These are phyloP conservation scores for Polydesmus complanatus DNA, from an alignment of 2,888 invertebrate species.

Conservation along the genomic window DNA sequence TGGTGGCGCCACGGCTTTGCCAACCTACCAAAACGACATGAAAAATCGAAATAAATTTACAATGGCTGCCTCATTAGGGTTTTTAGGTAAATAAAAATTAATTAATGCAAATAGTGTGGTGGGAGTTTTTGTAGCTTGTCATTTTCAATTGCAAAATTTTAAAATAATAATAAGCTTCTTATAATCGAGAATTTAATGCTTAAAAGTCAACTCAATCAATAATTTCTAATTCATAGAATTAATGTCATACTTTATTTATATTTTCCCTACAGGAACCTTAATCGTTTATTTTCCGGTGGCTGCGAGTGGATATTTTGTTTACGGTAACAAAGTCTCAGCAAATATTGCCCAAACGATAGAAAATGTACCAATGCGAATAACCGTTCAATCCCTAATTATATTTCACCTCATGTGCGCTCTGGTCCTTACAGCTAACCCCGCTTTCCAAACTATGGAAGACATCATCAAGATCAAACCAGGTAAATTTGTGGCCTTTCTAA, in stretches of 20 bases:
- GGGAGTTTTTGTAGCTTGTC: too few species aligned
- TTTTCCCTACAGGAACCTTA: conserved; percentile 22
- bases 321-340: conserved; percentile 43
- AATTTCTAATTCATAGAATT: not conserved
- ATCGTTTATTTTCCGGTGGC: conserved; percentile 42
- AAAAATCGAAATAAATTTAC: conserved; percentile 48
- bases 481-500: conserved; percentile 32
- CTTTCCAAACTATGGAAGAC: conserved; percentile 54
- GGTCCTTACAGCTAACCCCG: conserved; percentile 54
- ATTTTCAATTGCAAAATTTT: too few species aligned
- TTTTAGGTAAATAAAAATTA: conserved; percentile 42
- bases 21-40: conserved; percentile 68
- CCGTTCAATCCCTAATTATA: conserved; percentile 48
- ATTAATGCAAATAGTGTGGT: not conserved
- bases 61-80: conserved; percentile 46
- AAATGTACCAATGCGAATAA: conserved; percentile 40
- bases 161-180: too few species aligned
- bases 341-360: conserved; percentile 46
- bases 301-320: conserved; percentile 46
- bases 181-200: not conserved
- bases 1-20: conserved; percentile 59
- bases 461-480: conserved; percentile 45
- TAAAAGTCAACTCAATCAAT: not conserved
- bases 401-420: conserved; percentile 51
- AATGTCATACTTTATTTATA: not conserved